Percentiles rank a stretch among this genome's conserved stretches.
Evolutionary conservation across 2,888 invertebrate genomes (phyloP).

Genomic region (Cerceris ruficornis): DNA sequence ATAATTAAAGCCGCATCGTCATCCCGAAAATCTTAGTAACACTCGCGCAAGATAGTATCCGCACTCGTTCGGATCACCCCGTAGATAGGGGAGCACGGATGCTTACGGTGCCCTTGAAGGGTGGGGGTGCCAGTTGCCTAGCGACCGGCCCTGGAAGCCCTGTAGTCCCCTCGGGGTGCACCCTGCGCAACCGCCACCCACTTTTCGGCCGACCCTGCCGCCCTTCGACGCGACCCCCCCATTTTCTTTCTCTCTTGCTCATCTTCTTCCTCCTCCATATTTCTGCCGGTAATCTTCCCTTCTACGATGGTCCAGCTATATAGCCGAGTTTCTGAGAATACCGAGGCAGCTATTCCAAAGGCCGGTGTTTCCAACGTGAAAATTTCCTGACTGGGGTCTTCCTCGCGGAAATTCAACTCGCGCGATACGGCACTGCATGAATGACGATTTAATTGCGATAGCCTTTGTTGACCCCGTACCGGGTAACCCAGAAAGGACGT

Average conservation of each 20-base stretch:
- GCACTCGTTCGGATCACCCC: constrained; percentile 53
- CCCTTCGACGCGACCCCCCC: constrained; percentile 11
- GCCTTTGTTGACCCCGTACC: constrained; percentile 35
- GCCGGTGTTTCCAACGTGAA: constrained; percentile 2
- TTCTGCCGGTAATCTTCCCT: too few relatives aligned
- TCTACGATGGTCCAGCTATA: constrained; percentile 36
- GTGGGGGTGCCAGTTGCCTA: constrained; percentile 75
- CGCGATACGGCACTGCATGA: constrained; percentile 33
- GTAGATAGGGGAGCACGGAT: constrained; percentile 43
- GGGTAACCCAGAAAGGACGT: constrained; percentile 58
- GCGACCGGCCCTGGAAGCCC: constrained; percentile 69
- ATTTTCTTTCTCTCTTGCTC: neutral
- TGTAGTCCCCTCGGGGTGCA: constrained; percentile 56
- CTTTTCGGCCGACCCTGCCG: constrained; percentile 25
- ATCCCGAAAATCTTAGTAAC: constrained; percentile 6
- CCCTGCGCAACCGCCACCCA: constrained; percentile 53
- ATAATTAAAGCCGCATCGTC: neutral
- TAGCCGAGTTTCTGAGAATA: constrained; percentile 54
- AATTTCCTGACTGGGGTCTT: neutral
- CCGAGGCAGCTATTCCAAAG: constrained; percentile 50
- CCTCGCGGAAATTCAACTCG: neutral
- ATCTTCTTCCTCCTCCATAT: constrained; percentile 3
- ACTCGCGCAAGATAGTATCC: constrained; percentile 5
- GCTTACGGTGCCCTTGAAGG: constrained; percentile 49
- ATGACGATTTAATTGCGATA: constrained; percentile 64